Percentiles rank a stretch among this genome's conserved stretches.
Conservation (phyloP, 2,888 invertebrate genomes). For the Molanna angustata region DNA sequence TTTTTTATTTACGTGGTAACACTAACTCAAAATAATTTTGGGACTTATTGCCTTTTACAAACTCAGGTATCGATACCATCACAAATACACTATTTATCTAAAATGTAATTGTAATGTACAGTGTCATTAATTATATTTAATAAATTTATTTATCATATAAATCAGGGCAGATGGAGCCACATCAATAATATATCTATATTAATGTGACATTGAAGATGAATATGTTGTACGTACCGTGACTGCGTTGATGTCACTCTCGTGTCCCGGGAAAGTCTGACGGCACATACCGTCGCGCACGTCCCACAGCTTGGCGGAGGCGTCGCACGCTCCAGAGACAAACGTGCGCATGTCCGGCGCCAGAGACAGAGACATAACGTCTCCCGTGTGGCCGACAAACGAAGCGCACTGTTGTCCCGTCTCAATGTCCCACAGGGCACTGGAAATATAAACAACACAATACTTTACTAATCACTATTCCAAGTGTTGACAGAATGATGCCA, state of each 20-base stretch:
- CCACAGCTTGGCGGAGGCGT: conserved; percentile 99
- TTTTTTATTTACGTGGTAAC: too few relatives aligned
- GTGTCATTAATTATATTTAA: too few relatives aligned
- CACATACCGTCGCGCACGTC: conserved; percentile 99
- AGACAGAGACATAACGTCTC: conserved; percentile 99
- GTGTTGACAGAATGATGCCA: too few relatives aligned
- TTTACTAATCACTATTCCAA: too few relatives aligned
- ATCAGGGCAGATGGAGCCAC: too few relatives aligned
- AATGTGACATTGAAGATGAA: neutral
- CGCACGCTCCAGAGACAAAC: conserved; percentile 99
- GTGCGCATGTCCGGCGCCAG: conserved; percentile 98
- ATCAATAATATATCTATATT: too few relatives aligned
- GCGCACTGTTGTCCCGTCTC: conserved; percentile 99
- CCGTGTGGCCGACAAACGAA: conserved; percentile 98
- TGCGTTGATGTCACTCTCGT: conserved; percentile 99
- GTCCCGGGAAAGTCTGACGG: conserved; percentile 99
- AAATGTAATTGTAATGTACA: too few relatives aligned
- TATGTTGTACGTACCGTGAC: conserved; percentile 63
- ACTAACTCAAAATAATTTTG: too few relatives aligned
- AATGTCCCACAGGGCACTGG: conserved; percentile 97
- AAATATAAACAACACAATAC: too few relatives aligned
- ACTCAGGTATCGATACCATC: too few relatives aligned
- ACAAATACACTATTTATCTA: too few relatives aligned
- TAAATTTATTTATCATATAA: neutral
- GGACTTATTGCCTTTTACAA: too few relatives aligned